Base-by-base conservation (phyloP, 2,888 invertebrate genomes). In the Rhamphomyia laevipes region DNA sequence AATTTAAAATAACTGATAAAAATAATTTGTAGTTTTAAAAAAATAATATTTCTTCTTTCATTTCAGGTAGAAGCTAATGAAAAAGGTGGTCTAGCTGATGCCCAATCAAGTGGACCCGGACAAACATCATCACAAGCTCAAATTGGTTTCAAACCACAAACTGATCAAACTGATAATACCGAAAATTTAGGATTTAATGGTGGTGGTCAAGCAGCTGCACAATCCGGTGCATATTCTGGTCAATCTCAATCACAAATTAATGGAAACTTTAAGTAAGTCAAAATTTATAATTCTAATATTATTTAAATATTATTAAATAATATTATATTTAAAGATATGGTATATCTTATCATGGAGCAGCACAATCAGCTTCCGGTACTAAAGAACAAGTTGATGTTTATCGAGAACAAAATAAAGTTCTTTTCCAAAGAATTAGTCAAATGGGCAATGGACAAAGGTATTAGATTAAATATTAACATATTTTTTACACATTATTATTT, bases 111-210 rank as follows among this genome's bases (percentile, higher is more conserved):
- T 59, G 89, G 88, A 1, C 84, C 85, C 3, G 89, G 88, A 5
- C 84, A 82, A 59, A 88, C 89, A 1, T 87, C 86, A 1, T 89
- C 88, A 31, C 89, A 90, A 72, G 89, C 90, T 4, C 89, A 90
- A 71, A 88, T 90, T 52, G 89, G 88, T 1, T 89, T 90, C 62
- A 80, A 82, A 46, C 89, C 89, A 0, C 78, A 81, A 49, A 75
- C 76, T 50, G 80, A 80, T 43, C 59, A 67, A 23, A 55, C 51
- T 6, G 58, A 74, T 45, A 56, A 53, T 33, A 57, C 55, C 5
- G 72, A 73, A 12, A 56, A 61, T 13, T 74, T 77, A 54, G 80
- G 84, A 5, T 83, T 82, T 60, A 77, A 77, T 49, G 88, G 89
- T 2, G 82, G 84, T 31, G 89, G 88, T 9, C 78, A 82, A 52